Percentiles rank a stretch among this genome's conserved stretches.
Evolutionary conservation across 1,140 invertebrate genomes (phyloP).

Genomic region (Hypothenemus hampei): DNA sequence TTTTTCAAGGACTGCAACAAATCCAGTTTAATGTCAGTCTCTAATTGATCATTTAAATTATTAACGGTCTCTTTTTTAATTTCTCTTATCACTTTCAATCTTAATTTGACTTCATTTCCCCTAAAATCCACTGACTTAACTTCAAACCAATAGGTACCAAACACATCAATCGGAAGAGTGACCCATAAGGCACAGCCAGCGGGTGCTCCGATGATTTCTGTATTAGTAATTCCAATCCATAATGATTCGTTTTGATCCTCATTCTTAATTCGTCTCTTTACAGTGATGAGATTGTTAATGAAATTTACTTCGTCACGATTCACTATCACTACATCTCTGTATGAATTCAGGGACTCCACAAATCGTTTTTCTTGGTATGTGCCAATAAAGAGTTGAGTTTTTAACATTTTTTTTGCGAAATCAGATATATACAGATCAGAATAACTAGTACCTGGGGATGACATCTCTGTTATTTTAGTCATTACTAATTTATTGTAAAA

Average conservation of each 20-base stretch:
- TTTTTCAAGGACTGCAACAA: not conserved
- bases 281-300: slow-evolving; percentile 30
- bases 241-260: not conserved
- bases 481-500: too few relatives aligned
- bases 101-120: slow-evolving; percentile 33
- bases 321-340: slow-evolving; percentile 35
- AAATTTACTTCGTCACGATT: slow-evolving; percentile 29
- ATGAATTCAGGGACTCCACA: slow-evolving; percentile 32
- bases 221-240: slow-evolving; percentile 37
- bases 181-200: slow-evolving; percentile 36
- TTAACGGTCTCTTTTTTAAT: slow-evolving; percentile 13
- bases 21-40: not conserved
- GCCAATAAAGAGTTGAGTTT: slow-evolving; percentile 33
- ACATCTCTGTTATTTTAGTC: too few relatives aligned
- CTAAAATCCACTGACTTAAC: slow-evolving; percentile 35
- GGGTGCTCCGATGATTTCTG: slow-evolving; percentile 32
- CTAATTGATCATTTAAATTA: slow-evolving; percentile 4
- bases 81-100: slow-evolving; percentile 30
- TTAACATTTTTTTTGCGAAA: slow-evolving; percentile 34
- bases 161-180: slow-evolving; percentile 29
- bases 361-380: slow-evolving; percentile 35
- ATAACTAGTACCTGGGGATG: too few relatives aligned
- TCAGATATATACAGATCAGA: slow-evolving; percentile 30
- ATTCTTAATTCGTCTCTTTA: slow-evolving; percentile 24
- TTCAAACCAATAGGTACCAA: slow-evolving; percentile 36